Evolutionary conservation across 2,888 invertebrate species (phyloP), one percentile per base, ranked within the genome.

Genomic region (Nebria brevicollis): DNA sequence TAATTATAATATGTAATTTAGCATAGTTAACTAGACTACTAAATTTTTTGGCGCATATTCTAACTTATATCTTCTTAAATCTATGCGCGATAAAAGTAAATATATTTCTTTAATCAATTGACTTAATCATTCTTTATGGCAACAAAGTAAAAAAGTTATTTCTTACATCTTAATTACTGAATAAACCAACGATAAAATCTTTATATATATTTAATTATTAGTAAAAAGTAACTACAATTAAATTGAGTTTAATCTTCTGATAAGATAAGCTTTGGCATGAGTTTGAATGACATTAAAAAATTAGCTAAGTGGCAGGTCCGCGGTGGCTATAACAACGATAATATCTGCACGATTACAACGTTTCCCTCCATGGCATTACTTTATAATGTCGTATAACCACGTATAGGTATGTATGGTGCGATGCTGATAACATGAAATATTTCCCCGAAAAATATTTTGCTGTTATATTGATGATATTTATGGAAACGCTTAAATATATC

Each of bases 281-380:
- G 42, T 43, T 70, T 70, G 34, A 72, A 72, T 25, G 77, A 77
- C 77, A 72, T 77, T 77, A 77, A 77, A 64, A 77, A 77, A 77
- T 77, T 72, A 77, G 72, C 66, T n/a, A 70, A 70, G 70, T 70
- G 70, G 70, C 25, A 70, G 70, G 70, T 70, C 70, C 70, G 70
- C 26, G 70, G 13, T 26, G 70, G 70, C 26, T 26, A 20, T 34
- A 70, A 70, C 26, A 11, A 13, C 70, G 70, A 70, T 70, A 13
- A 13, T 7, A 54, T 70, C 70, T 11, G 11, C 11, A 25, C 70
- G 70, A 70, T 25, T 11, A 70, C 70, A 26, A 13, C 25, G 26
- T 70, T 54, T 11, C 54, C 8, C 54, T 54, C 11, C 13, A 54
- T 54, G 2, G 34, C 34, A 54, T 11, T 54, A 54, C 54, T 8